Conservation (phyloP, 2,888 invertebrate genomes). For the Theodoxus fluviatilis region DNA sequence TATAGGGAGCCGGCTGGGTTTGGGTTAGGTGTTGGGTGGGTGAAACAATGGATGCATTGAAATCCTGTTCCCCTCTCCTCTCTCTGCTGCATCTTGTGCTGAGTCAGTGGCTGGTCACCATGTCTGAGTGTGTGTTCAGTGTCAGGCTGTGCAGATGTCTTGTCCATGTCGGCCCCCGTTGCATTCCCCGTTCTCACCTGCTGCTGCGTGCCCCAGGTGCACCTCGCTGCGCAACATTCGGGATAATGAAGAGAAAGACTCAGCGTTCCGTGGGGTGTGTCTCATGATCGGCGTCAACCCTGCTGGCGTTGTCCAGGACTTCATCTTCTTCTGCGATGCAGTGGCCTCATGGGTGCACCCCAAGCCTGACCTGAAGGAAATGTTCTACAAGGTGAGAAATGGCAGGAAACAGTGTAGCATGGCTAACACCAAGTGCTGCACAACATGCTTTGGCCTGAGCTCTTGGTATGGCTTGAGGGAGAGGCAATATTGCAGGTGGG, state of each 20-base stretch:
- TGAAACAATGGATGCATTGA: no score
- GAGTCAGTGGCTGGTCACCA: no score
- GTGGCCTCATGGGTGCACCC: slow-evolving; percentile 98
- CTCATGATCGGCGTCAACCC: slow-evolving; percentile 99
- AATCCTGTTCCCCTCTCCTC: no score
- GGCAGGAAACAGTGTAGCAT: not conserved
- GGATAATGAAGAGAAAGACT: slow-evolving; percentile 99
- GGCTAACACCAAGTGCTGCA: not conserved
- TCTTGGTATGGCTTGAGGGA: no score
- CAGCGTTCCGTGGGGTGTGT: slow-evolving; percentile 98
- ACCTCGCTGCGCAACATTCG: slow-evolving; percentile 95
- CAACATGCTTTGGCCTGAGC: not conserved
- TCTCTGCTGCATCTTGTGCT: no score
- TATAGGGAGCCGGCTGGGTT: no score
- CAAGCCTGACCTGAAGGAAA: slow-evolving; percentile 93
- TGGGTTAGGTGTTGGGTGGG: no score
- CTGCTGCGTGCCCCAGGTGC: slow-evolving; percentile 74
- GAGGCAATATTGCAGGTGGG: no score
- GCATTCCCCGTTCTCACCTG: not conserved
- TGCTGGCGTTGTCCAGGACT: slow-evolving; percentile 93
- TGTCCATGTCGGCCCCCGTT: no score
- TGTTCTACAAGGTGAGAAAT: slow-evolving; percentile 86
- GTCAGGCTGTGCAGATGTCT: no score
- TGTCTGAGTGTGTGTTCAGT: no score
- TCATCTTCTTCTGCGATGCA: slow-evolving; percentile 99